phyloP scores from a whole-genome alignment of 2,797 vertebrate species.

The Pelochelys cantorii region DNA sequence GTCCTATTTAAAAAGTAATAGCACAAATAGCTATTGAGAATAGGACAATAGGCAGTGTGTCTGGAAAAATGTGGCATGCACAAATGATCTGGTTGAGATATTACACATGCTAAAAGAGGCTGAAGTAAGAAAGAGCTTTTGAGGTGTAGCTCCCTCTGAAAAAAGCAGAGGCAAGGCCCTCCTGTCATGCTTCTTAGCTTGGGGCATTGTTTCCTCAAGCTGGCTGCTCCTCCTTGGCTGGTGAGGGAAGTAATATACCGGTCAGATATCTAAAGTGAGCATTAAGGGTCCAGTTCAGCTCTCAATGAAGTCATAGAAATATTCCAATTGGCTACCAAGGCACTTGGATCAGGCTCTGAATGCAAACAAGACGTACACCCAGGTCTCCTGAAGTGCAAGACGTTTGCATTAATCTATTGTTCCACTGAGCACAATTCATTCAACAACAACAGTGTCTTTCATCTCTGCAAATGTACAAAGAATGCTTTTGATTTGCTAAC shows the following conservation, averaged over 20 bases:
- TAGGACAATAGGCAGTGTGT: background rate
- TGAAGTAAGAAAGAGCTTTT: background rate
- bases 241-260: background rate
- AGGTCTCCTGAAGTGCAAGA: background rate
- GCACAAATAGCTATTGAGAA: background rate
- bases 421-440: background rate
- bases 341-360: background rate
- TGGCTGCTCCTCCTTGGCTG: background rate
- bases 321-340: background rate
- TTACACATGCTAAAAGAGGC: background rate
- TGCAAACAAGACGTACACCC: background rate
- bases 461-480: background rate
- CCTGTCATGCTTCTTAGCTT: background rate
- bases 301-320: background rate
- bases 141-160: background rate
- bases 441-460: background rate
- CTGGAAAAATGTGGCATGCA: background rate
- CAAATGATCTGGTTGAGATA: background rate
- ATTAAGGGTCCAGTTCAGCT: background rate
- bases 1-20: background rate
- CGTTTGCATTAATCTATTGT: background rate
- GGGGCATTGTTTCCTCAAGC: background rate
- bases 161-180: background rate
- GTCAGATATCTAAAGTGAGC: background rate
- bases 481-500: background rate